Evolutionary conservation across 1,140 invertebrate genomes (phyloP).

Genomic region (Euglossa dilemma): DNA sequence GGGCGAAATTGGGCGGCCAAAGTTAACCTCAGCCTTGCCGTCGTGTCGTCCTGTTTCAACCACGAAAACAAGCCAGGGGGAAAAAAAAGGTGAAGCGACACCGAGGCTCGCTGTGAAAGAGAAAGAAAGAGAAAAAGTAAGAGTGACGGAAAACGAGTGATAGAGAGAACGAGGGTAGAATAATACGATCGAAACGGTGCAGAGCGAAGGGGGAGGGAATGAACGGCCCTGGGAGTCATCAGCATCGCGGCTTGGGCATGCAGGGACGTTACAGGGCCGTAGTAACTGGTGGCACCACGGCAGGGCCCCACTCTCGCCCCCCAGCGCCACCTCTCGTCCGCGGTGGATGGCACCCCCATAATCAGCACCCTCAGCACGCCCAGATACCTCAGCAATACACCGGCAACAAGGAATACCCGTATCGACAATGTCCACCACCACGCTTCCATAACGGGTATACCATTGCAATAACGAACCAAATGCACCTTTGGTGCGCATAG

Average conservation of each 20-base stretch:
- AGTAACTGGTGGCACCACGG: constrained; percentile 62
- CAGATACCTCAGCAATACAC: constrained; percentile 73
- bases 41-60: constrained; percentile 18
- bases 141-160: constrained; percentile 34
- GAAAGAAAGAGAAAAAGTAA: constrained; percentile 29
- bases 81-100: constrained; percentile 10
- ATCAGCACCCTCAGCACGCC: constrained; percentile 71
- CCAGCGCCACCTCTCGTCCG: constrained; percentile 66
- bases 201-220: constrained; percentile 63
- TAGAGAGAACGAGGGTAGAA: constrained; percentile 44
- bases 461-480: constrained; percentile 30
- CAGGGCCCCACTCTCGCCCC: constrained; percentile 67
- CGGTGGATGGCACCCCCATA: constrained; percentile 75
- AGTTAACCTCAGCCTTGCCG: constrained; percentile 28
- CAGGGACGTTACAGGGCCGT: constrained; percentile 77
- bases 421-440: constrained; percentile 77
- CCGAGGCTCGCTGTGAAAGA: constrained; percentile 13
- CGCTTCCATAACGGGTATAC: constrained; percentile 79
- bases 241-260: constrained; percentile 77
- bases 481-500: background rate
- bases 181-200: constrained; percentile 50
- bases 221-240: constrained; percentile 78
- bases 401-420: constrained; percentile 77
- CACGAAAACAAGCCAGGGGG: constrained; percentile 27
- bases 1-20: constrained; percentile 16